Percentiles rank a stretch among this genome's conserved stretches.
These are phyloP conservation scores for Cassiopea andromeda DNA, from an alignment of 30 jellyfish, hydroid and myxozoan genomes.

Conservation along the genomic window DNA sequence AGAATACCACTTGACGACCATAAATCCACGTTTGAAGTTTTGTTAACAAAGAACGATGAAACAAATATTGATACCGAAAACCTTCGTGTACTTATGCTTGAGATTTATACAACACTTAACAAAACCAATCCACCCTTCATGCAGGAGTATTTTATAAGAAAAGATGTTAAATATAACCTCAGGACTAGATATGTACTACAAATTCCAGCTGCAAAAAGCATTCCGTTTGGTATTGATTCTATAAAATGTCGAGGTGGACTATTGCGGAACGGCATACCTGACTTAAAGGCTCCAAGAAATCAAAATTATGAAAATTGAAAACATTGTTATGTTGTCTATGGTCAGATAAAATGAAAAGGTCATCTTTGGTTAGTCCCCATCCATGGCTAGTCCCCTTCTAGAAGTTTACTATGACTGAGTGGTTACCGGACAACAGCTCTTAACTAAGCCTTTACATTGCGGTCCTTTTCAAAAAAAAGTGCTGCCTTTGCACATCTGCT, in stretches of 20 bases:
- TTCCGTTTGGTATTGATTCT: background rate
- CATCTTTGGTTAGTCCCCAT: no score
- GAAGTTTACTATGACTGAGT: no score
- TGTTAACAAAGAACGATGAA: background rate
- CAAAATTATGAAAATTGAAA: no score
- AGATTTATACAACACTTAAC: background rate
- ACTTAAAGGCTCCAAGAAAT: no score
- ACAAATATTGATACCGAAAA: background rate
- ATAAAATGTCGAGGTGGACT: background rate
- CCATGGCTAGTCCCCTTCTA: no score
- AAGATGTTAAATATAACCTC: background rate
- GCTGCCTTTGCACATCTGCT: no score
- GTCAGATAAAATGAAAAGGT: no score
- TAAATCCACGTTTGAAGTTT: constrained; percentile 10
- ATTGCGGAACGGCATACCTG: constrained; percentile 15
- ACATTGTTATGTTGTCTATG: no score
- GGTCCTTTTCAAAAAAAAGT: no score
- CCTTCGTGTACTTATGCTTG: constrained; percentile 16
- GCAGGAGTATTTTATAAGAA: no score
- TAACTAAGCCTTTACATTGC: no score
- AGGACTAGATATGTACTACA: background rate
- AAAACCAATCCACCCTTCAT: background rate
- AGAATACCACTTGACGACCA: background rate
- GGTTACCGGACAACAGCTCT: no score
- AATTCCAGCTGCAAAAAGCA: constrained; percentile 6